A percentile compares a stretch with the other conserved stretches of the same genome.
phyloP scores from a whole-genome alignment of 2,888 invertebrate species.

The Tillus elongatus region DNA sequence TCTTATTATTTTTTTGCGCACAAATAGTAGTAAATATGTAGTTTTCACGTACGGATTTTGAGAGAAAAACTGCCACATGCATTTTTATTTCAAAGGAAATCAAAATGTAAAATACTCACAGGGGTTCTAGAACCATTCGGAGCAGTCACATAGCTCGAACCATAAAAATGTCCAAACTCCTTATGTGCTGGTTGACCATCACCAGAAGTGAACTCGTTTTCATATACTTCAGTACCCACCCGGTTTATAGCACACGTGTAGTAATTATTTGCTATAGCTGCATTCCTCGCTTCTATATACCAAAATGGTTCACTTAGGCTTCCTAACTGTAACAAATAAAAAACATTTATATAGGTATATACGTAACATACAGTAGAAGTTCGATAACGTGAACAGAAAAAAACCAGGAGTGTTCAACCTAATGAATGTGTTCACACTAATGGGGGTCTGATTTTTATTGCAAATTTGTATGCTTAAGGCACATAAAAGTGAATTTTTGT shows the following conservation, averaged over 20 bases:
- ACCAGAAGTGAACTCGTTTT: slow-evolving; percentile 75
- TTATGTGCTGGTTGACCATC: slow-evolving; percentile 65
- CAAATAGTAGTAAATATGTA: no score
- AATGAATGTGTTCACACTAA: no score
- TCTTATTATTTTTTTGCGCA: no score
- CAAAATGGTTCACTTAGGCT: slow-evolving; percentile 83
- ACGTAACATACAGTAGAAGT: no score
- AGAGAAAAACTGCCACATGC: neutral
- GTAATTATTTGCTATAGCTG: slow-evolving; percentile 92
- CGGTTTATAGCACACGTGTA: slow-evolving; percentile 89
- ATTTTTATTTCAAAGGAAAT: neutral
- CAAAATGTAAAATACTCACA: slow-evolving; percentile 43
- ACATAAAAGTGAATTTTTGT: no score
- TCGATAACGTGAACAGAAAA: no score
- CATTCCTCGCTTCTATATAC: slow-evolving; percentile 91
- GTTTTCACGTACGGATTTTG: no score
- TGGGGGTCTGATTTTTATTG: no score
- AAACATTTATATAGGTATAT: slow-evolving; percentile 1
- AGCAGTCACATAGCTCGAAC: slow-evolving; percentile 86
- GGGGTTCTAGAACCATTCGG: slow-evolving; percentile 91
- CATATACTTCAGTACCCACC: slow-evolving; percentile 81
- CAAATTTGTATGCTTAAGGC: no score
- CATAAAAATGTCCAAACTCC: slow-evolving; percentile 89
- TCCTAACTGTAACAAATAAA: slow-evolving; percentile 37
- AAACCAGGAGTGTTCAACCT: no score